Evolutionary conservation across 2,797 vertebrate species (phyloP).

Genomic region (Glyptemys insculpta): DNA sequence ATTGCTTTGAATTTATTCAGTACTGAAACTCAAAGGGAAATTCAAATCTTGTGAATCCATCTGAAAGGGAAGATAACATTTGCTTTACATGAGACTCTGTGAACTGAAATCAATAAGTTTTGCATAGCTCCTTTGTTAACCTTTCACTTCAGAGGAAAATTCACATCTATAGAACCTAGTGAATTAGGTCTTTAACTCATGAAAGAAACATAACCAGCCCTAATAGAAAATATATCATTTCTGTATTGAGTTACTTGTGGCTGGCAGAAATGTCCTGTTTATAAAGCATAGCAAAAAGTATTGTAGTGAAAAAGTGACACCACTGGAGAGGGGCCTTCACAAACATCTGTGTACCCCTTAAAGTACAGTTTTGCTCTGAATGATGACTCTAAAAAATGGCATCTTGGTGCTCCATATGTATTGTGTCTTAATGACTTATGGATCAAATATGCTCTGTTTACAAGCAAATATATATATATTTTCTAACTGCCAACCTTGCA

Average conservation of each 20-base stretch:
- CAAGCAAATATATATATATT: not conserved
- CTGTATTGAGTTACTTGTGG: not conserved
- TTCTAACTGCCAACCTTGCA: not conserved
- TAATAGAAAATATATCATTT: not conserved
- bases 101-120: not conserved
- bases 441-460: not conserved
- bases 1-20: not conserved
- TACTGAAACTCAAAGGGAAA: not conserved
- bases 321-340: not conserved
- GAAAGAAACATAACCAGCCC: not conserved
- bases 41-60: not conserved
- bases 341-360: not conserved
- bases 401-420: not conserved
- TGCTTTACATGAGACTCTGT: not conserved
- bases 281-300: not conserved
- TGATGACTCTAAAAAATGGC: not conserved
- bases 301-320: not conserved
- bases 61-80: not conserved
- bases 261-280: not conserved
- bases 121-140: not conserved
- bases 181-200: not conserved
- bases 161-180: not conserved
- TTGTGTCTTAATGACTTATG: not conserved
- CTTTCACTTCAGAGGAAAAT: not conserved
- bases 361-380: not conserved